phyloP scores from a whole-genome alignment of 2,888 invertebrate genomes.

The Ligdia adustata region DNA sequence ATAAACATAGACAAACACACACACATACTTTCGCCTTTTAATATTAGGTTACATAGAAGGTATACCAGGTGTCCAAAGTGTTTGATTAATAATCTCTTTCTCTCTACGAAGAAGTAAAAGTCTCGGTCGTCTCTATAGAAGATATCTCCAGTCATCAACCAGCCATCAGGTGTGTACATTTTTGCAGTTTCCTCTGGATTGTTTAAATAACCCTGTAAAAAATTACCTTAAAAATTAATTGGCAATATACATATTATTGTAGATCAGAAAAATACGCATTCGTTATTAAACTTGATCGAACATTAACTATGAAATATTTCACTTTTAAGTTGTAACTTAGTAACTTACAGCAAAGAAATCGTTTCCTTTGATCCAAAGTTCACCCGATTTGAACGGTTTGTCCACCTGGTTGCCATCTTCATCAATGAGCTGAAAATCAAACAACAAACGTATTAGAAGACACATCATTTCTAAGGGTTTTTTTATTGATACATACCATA shows the following conservation, averaged over 20 bases:
- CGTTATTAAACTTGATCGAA: too few species aligned
- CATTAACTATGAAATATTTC: too few species aligned
- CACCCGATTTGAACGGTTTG: background rate
- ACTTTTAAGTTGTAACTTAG: too few species aligned
- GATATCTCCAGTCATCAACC: background rate
- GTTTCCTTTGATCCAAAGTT: slow-evolving; percentile 2
- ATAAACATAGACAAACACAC: too few species aligned
- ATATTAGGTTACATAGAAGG: too few species aligned
- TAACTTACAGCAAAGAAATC: slow-evolving; percentile 1
- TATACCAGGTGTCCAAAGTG: background rate
- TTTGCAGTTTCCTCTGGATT: slow-evolving; percentile 1
- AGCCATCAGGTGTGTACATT: slow-evolving; percentile 28
- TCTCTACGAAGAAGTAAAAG: background rate
- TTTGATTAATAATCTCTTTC: background rate
- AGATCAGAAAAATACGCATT: too few species aligned
- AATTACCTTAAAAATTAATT: background rate
- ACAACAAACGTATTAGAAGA: too few species aligned
- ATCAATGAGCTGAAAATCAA: background rate
- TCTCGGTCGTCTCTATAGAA: background rate
- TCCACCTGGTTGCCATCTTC: background rate
- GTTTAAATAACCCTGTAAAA: slow-evolving; percentile 3
- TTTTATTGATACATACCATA: too few species aligned
- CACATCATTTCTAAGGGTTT: too few species aligned
- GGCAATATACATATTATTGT: too few species aligned
- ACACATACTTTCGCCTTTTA: too few species aligned